A percentile compares a stretch with the other conserved stretches of the same genome.
These are phyloP conservation scores for Hephaestus fuliginosus DNA, from an alignment of 2,797 vertebrate genomes.

Conservation along the genomic window DNA sequence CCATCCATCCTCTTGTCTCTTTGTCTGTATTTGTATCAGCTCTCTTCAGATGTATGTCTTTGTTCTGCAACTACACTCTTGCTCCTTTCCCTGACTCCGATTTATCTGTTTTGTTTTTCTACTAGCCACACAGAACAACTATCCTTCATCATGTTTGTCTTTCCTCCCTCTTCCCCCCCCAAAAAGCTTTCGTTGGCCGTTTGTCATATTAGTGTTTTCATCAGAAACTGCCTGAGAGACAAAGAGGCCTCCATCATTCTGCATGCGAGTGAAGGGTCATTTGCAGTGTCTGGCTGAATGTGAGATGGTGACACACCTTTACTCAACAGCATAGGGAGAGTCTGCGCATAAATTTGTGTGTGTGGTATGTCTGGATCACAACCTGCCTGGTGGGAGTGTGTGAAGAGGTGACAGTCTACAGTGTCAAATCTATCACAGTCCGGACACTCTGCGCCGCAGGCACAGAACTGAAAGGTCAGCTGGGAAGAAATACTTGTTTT, in stretches of 20 bases:
- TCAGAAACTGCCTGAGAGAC: not conserved
- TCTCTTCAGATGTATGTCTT: constrained; percentile 18
- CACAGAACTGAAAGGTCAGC: constrained; percentile 50
- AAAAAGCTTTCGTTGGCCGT: not conserved
- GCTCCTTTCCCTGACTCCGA: not conserved
- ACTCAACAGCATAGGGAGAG: not conserved
- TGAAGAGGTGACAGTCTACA: constrained; percentile 48
- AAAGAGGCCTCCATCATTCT: constrained; percentile 12
- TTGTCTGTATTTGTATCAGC: constrained; percentile 2
- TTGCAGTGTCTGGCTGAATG: not conserved
- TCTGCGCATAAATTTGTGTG: not conserved
- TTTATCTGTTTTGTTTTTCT: constrained; percentile 13
- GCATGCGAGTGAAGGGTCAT: constrained; percentile 7
- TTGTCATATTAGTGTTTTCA: constrained; percentile 7
- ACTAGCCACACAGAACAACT: not conserved
- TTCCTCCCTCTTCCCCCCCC: not conserved
- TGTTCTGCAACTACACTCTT: constrained; percentile 5
- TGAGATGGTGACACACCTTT: constrained; percentile 10
- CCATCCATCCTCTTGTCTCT: constrained; percentile 19
- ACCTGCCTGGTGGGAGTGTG: constrained; percentile 26
- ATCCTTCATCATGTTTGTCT: not conserved
- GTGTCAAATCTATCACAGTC: constrained; percentile 48
- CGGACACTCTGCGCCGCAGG: constrained; percentile 39
- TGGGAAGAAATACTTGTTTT: constrained; percentile 24
- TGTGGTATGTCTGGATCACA: not conserved